These are phyloP conservation scores for Chelidonichthys spinosus DNA, from an alignment of 2,797 vertebrate genomes.

Conservation along the genomic window DNA sequence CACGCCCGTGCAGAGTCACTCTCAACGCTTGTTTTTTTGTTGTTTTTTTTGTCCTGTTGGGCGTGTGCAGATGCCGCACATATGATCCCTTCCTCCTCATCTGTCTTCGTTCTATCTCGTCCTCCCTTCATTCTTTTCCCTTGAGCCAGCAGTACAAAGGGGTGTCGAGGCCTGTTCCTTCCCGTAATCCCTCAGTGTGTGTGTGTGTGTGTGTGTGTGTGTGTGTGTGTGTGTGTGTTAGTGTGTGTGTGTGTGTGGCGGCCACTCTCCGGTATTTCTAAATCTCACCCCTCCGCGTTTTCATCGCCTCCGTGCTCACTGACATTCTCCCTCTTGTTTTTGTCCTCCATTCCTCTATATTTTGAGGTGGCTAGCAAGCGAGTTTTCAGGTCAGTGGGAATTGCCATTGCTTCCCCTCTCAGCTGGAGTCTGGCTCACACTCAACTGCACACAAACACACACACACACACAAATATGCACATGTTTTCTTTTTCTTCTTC, in stretches of 20 bases:
- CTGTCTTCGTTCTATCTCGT: conserved; percentile 37
- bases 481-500: conserved; percentile 19
- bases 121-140: conserved; percentile 55
- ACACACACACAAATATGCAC: conserved; percentile 35
- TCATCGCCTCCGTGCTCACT: conserved; percentile 59
- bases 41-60: conserved; percentile 26
- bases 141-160: conserved; percentile 52
- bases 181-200: conserved; percentile 61
- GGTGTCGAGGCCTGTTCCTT: conserved; percentile 56
- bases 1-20: conserved; percentile 44
- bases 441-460: conserved; percentile 62
- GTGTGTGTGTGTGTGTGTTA: no score
- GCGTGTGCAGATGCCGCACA: conserved; percentile 45
- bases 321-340: conserved; percentile 63
- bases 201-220: conserved; percentile 34
- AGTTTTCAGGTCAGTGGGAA: conserved; percentile 81
- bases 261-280: conserved; percentile 36
- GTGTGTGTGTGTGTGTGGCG: background rate
- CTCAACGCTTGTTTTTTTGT: conserved; percentile 26
- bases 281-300: conserved; percentile 49
- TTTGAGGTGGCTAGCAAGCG: conserved; percentile 65
- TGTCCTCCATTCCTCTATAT: conserved; percentile 13
- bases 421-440: conserved; percentile 72
- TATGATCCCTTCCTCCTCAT: conserved; percentile 38
- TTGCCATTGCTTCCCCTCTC: conserved; percentile 74